phyloP scores from a whole-genome alignment of 2,113 vertebrate species.

The Pluvianellus socialis region DNA sequence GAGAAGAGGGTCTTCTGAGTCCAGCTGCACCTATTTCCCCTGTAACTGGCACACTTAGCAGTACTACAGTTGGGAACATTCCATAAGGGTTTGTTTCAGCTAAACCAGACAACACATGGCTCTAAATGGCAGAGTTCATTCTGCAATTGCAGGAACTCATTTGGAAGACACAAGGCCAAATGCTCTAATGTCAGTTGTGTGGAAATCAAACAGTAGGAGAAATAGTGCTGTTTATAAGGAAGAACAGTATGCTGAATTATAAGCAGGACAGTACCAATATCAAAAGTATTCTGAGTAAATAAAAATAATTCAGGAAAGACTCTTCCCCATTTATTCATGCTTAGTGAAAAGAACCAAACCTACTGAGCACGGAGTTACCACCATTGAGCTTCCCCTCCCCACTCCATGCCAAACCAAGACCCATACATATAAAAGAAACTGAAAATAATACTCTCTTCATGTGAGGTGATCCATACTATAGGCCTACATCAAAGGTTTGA shows the following conservation, averaged over 20 bases:
- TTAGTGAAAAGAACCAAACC: neutral
- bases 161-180: neutral
- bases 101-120: neutral
- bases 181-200: neutral
- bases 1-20: neutral
- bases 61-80: neutral
- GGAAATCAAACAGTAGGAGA: neutral
- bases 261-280: neutral
- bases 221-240: neutral
- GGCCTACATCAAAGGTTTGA: slow-evolving; percentile 13
- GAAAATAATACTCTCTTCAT: neutral
- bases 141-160: neutral
- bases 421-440: neutral
- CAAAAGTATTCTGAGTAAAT: neutral
- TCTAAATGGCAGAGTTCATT: neutral
- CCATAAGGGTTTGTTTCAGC: neutral
- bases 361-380: neutral
- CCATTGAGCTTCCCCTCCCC: neutral
- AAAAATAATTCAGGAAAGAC: neutral
- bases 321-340: neutral
- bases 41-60: neutral
- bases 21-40: neutral
- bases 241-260: neutral
- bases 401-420: neutral
- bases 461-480: neutral